phyloP scores from a whole-genome alignment of 2,888 invertebrate species.

The Rhamphomyia laevipes region DNA sequence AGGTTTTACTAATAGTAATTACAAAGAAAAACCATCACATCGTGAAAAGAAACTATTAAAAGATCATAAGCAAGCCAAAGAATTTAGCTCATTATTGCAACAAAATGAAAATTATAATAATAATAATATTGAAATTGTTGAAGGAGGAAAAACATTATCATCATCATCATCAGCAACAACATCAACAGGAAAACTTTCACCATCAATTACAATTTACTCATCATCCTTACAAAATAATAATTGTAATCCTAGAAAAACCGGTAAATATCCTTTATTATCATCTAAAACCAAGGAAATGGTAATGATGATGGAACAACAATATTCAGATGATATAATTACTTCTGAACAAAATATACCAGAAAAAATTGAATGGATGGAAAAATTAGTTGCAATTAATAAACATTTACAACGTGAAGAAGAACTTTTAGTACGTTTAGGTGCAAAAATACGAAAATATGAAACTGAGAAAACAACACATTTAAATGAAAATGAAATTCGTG shows the following conservation, averaged over 20 bases:
- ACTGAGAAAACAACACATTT: conserved; percentile 34
- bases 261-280: neutral
- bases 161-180: conserved; percentile 41
- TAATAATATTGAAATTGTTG: neutral
- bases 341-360: neutral
- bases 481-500: conserved; percentile 38
- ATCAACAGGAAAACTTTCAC: conserved; percentile 33
- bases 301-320: conserved; percentile 38
- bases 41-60: conserved; percentile 43
- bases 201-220: too few species aligned
- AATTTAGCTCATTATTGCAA: conserved; percentile 38
- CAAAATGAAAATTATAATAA: neutral
- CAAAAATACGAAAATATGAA: conserved; percentile 49
- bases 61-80: conserved; percentile 44
- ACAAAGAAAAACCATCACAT: conserved; percentile 30
- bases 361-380: conserved; percentile 61
- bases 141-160: neutral
- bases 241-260: neutral
- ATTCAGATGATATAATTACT: conserved; percentile 18
- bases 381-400: conserved; percentile 60
- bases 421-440: conserved; percentile 52
- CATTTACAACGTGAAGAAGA: conserved; percentile 63
- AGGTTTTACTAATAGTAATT: neutral
- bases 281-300: conserved; percentile 37
- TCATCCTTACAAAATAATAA: neutral